Evolutionary conservation across 2,888 invertebrate species (phyloP), one percentile per base, ranked within the genome.

Genomic region (Bellardia pandia): DNA sequence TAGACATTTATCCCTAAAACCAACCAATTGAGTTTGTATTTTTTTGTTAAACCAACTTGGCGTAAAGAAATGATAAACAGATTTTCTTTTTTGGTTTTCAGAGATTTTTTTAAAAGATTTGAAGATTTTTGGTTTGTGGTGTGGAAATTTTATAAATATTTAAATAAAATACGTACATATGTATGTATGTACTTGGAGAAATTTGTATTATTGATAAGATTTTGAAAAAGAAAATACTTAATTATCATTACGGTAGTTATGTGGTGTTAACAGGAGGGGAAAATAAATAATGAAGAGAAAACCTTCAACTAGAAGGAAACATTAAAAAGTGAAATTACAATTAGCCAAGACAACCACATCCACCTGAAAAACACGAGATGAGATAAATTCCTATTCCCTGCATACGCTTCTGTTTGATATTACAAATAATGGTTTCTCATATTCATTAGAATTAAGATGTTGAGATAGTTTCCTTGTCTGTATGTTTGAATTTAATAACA

Each of bases 41-140:
- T 77, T 33, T 33, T 48, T 64, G 16, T n/a, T 14, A 58, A 64
- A 37, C 62, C 76, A 77, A 71, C 53, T 48, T 69, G 53, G 42
- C 45, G 71, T n/a, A 42, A 64, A 37, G 69, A 48, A 62, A 62
- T 62, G 69, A 76, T 66, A 78, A 84, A 51, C 64, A 72, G 77
- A 84, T 45, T 13, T 45, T 45, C 45, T 45, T 45, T 76, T 66
- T 45, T 58, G 5, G 30, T 58, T 74, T 80, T 58, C 6, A 58
- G 5, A 82, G 60, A 83, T 76, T 78, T 48, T 64, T 71, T 78
- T 33, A 2, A 66, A 56, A 71, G 37, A 77, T 58, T 77, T 58
- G 11, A 16, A 42, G 14, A 48, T 58, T 58, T 66, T 69, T 80
- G 62, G 4, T n/a, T 66, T 60, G 68, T 45, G 75, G 16, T 45